Base-by-base conservation (phyloP, 2,797 vertebrate species). In the Nannoperca australis region DNA sequence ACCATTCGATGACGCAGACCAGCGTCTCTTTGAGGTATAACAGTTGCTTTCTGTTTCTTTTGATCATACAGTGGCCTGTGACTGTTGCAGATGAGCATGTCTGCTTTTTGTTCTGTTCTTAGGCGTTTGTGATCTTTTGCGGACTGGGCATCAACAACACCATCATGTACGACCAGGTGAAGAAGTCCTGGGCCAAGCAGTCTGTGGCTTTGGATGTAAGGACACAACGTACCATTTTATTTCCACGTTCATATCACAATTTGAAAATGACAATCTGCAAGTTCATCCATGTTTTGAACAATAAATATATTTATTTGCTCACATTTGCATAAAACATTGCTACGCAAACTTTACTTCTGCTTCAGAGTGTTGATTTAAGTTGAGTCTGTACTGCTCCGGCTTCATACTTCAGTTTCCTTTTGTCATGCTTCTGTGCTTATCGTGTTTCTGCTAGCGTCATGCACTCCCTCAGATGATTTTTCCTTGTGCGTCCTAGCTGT, bases 51-150 rank as follows among this genome's bases (percentile, higher is more conserved):
- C 3, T 63, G 8, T 30, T 6, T 59, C 0, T 58, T 72, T 47
- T 44, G 5, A 10, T 10, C 32, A 27, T n/a, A 18, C 34, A 22
- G 32, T 20, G 17, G 22, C 18, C 13, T 40, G 20, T n/a, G 54
- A 11, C 14, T 34, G 11, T 14, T 62, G 18, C 15, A 2, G 30
- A 17, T 45, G 4, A 32, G 20, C 61, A 1, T 59, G 55, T 79
- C 2, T 80, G 13, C 34, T 40, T 80, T 30, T 74, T 36, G 6
- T 40, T 70, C 10, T 54, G 75, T 80, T 88, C 82, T 83, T 86
- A 99, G 98, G 97, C 98, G 17, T 99, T 99, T 94, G 98, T 99
- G 91, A 99, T 99, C 93, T 99, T 99, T 87, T 99, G 98, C 87
- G 98, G 98, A 73, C 95, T 99, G 83, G 98, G 98, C 74, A 99